Evolutionary conservation across 2,888 invertebrate genomes (phyloP).

Genomic region (Amblyjoppa fuscipennis): DNA sequence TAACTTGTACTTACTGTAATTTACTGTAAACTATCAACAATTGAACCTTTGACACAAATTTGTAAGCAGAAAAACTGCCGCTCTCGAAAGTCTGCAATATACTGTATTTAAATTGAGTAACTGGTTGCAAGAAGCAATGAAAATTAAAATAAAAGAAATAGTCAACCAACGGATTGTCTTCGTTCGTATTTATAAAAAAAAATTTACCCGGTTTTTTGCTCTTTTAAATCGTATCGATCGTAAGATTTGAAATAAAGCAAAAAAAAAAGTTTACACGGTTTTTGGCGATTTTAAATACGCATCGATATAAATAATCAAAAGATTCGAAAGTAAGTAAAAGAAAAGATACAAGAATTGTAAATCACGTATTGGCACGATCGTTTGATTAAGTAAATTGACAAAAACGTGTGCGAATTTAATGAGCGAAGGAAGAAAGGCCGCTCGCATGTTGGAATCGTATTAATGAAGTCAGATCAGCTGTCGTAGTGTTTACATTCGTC

Average conservation of each 20-base stretch:
- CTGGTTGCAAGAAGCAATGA: neutral
- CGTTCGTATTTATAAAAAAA: neutral
- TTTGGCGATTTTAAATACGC: neutral
- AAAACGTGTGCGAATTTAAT: slow-evolving; percentile 8
- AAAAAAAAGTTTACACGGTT: neutral
- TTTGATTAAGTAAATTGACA: neutral
- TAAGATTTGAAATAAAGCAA: neutral
- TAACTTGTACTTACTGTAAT: slow-evolving; percentile 15
- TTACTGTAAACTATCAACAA: neutral
- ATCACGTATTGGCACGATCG: neutral
- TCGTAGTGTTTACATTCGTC: slow-evolving; percentile 78
- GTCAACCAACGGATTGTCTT: neutral
- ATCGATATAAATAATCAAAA: neutral
- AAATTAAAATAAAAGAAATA: neutral
- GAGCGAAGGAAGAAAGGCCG: slow-evolving; percentile 22
- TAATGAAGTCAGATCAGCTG: slow-evolving; percentile 75
- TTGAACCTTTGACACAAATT: neutral
- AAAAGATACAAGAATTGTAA: neutral
- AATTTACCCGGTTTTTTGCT: neutral
- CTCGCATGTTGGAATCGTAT: slow-evolving; percentile 33
- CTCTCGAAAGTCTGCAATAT: neutral
- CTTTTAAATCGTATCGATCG: neutral
- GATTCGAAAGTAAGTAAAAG: neutral
- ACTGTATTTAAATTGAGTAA: neutral
- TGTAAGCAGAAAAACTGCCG: neutral